These are phyloP conservation scores for Zaprionus ghesquierei DNA, from an alignment of 1,140 invertebrate species.

Conservation along the genomic window DNA sequence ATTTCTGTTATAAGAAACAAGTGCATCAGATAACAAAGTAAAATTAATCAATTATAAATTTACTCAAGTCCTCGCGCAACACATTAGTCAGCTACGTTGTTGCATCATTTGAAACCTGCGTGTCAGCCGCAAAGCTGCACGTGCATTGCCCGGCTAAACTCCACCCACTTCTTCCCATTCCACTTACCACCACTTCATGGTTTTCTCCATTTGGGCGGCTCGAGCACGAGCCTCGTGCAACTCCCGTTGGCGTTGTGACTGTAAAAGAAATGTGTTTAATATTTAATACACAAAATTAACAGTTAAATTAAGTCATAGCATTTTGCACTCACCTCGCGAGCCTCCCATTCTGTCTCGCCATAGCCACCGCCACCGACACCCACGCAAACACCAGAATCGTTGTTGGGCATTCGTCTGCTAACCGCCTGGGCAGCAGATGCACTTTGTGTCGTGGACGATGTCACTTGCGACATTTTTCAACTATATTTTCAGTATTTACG, in stretches of 20 bases:
- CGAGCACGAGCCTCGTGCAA: conserved; percentile 94
- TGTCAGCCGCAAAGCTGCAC: not conserved
- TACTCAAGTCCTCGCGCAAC: too few relatives aligned
- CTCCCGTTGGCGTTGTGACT: conserved; percentile 90
- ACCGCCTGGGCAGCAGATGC: conserved; percentile 42
- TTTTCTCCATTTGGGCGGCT: conserved; percentile 98
- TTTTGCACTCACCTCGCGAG: conserved; percentile 84
- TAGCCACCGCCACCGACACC: conserved; percentile 72
- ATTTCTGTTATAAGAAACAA: too few relatives aligned
- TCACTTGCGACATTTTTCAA: conserved; percentile 63
- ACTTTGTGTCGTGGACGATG: conserved; percentile 56
- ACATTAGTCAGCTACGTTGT: too few relatives aligned
- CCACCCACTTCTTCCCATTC: too few relatives aligned
- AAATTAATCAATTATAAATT: too few relatives aligned
- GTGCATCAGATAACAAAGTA: too few relatives aligned
- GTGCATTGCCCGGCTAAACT: not conserved
- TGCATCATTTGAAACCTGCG: not conserved
- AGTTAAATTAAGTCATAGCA: not conserved
- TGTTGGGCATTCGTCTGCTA: conserved; percentile 48
- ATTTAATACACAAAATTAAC: not conserved
- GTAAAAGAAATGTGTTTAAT: not conserved
- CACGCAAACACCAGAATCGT: conserved; percentile 39
- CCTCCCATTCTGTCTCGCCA: conserved; percentile 87
- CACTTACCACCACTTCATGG: conserved; percentile 95
- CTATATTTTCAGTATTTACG: not conserved